phyloP scores from a whole-genome alignment of 1,140 invertebrate genomes.

The Lepidostoma basale region DNA sequence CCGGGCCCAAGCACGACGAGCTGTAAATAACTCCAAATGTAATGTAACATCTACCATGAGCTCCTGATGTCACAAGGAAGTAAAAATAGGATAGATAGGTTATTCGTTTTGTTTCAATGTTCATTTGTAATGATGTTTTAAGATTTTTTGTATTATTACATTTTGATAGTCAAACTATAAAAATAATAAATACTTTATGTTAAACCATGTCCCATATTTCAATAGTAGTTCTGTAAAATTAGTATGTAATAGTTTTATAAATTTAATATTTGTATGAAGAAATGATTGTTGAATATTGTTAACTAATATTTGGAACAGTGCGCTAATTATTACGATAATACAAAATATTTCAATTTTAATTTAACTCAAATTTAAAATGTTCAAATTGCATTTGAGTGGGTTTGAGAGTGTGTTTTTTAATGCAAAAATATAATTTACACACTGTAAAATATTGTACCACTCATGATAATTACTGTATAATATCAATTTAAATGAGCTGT shows the following conservation, averaged over 20 bases:
- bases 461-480: too few species aligned
- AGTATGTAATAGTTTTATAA: background rate
- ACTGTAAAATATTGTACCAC: too few species aligned
- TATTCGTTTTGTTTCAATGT: conserved; percentile 30
- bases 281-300: too few species aligned
- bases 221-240: background rate
- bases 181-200: background rate
- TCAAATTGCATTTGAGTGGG: too few species aligned
- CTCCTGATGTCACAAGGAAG: conserved; percentile 39
- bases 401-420: too few species aligned
- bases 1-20: conserved; percentile 95
- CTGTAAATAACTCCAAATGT: conserved; percentile 67
- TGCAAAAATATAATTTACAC: too few species aligned
- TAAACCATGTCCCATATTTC: background rate
- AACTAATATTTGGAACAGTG: too few species aligned
- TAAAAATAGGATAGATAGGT: conserved; percentile 31
- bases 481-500: too few species aligned
- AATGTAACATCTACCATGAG: conserved; percentile 26
- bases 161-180: background rate
- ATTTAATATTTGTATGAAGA: too few species aligned
- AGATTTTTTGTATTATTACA: background rate
- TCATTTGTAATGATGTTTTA: conserved; percentile 3
- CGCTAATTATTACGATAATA: too few species aligned
- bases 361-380: too few species aligned
- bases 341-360: too few species aligned